phyloP scores from a whole-genome alignment of 2,888 invertebrate genomes.

The Leptinotarsa haldemani region DNA sequence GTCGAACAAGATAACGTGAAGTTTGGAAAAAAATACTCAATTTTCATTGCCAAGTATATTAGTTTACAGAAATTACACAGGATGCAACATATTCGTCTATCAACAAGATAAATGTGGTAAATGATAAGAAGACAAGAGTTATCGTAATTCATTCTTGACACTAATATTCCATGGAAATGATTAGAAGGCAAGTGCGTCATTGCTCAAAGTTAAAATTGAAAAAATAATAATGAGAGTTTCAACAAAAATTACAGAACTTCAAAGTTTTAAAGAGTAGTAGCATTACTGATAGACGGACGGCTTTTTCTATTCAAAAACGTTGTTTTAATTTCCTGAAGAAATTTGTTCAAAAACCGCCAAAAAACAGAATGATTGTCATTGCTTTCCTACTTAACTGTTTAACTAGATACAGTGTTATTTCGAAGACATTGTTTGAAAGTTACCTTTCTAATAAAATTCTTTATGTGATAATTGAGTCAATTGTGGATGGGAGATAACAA shows the following conservation, averaged over 20 bases:
- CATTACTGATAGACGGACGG: too few species aligned
- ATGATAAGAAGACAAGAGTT: background rate
- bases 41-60: constrained; percentile 5
- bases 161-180: background rate
- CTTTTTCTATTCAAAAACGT: too few species aligned
- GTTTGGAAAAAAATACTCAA: background rate
- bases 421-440: too few species aligned
- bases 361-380: too few species aligned
- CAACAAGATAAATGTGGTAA: constrained; percentile 1
- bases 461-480: too few species aligned
- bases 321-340: too few species aligned
- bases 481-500: too few species aligned
- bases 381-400: too few species aligned
- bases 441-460: too few species aligned
- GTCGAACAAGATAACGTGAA: background rate
- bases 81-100: constrained; percentile 1
- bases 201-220: background rate
- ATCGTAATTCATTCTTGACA: background rate
- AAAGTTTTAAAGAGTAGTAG: too few species aligned
- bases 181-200: background rate
- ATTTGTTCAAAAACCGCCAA: too few species aligned
- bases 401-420: too few species aligned
- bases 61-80: constrained; percentile 1
- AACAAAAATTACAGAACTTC: background rate
- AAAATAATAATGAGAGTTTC: background rate